Percentiles rank a stretch among this genome's conserved stretches.
phyloP scores from a whole-genome alignment of 2,888 invertebrate genomes.

The Cyclophora albipunctata region DNA sequence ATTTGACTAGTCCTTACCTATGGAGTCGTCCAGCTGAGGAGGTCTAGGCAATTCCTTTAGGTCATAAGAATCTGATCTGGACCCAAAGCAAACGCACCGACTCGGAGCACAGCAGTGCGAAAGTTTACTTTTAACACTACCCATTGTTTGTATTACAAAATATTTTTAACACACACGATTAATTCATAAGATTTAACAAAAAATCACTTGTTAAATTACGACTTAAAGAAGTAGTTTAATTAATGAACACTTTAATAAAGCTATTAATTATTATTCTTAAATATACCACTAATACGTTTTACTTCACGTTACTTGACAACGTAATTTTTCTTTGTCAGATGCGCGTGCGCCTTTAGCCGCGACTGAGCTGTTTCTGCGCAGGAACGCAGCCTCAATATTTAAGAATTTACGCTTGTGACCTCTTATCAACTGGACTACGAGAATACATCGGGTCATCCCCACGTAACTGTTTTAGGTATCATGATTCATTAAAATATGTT shows the following conservation, averaged over 20 bases:
- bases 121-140: conserved; percentile 53
- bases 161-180: conserved; percentile 31
- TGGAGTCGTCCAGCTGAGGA: conserved; percentile 41
- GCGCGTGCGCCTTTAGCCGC: conserved; percentile 14
- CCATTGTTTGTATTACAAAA: conserved; percentile 39
- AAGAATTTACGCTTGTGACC: conserved; percentile 11
- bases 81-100: conserved; percentile 38
- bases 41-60: conserved; percentile 58
- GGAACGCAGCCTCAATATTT: conserved; percentile 10
- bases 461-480: background rate
- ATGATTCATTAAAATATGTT: no score
- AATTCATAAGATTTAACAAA: conserved; percentile 35
- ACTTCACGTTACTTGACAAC: no score
- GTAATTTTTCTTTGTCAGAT: background rate
- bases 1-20: conserved; percentile 28
- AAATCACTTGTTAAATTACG: conserved; percentile 27
- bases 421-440: conserved; percentile 13
- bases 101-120: conserved; percentile 31
- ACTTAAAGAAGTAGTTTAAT: conserved; percentile 46
- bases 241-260: conserved; percentile 4
- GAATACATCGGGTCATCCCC: conserved; percentile 6
- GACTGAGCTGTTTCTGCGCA: conserved; percentile 12
- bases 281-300: background rate
- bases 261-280: background rate
- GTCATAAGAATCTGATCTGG: conserved; percentile 46